A percentile compares a stretch with the other conserved stretches of the same genome.
phyloP scores from a whole-genome alignment of 1,140 invertebrate species.

The Spodoptera litura region DNA sequence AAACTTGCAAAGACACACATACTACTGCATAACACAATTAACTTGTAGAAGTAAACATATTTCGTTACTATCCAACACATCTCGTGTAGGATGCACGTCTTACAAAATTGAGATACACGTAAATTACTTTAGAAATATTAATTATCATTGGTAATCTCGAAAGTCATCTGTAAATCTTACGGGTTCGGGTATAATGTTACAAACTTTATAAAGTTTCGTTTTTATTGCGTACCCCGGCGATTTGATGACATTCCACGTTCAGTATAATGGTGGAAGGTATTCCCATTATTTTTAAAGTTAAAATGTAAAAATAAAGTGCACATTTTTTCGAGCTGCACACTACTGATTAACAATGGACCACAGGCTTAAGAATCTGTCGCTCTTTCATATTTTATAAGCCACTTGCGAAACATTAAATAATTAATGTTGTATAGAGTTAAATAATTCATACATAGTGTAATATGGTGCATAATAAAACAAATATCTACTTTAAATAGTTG shows the following conservation, averaged over 20 bases:
- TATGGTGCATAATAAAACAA: conserved; percentile 57
- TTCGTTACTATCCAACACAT: conserved; percentile 8
- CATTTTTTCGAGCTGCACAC: background rate
- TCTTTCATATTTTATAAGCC: background rate
- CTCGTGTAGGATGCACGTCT: conserved; percentile 15
- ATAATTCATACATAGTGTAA: conserved; percentile 43
- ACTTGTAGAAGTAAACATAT: conserved; percentile 8
- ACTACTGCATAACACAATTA: background rate
- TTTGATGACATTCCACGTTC: conserved; percentile 30
- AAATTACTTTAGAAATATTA: conserved; percentile 39
- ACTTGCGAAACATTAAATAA: background rate
- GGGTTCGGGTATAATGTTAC: conserved; percentile 30
- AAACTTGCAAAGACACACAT: background rate
- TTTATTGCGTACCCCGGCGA: conserved; percentile 35
- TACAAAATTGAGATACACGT: conserved; percentile 35
- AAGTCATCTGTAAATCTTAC: conserved; percentile 36
- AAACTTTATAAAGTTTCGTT: conserved; percentile 35
- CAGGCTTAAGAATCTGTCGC: background rate
- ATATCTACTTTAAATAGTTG: conserved; percentile 78
- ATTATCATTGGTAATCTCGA: conserved; percentile 36
- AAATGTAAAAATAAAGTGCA: background rate
- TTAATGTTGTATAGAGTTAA: conserved; percentile 22
- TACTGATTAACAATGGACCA: background rate
- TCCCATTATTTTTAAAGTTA: conserved; percentile 32
- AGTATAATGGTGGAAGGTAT: conserved; percentile 36